Percentiles rank a stretch among this genome's conserved stretches.
phyloP scores from a whole-genome alignment of 2,113 vertebrate genomes.

The Tychaedon coryphoeus region DNA sequence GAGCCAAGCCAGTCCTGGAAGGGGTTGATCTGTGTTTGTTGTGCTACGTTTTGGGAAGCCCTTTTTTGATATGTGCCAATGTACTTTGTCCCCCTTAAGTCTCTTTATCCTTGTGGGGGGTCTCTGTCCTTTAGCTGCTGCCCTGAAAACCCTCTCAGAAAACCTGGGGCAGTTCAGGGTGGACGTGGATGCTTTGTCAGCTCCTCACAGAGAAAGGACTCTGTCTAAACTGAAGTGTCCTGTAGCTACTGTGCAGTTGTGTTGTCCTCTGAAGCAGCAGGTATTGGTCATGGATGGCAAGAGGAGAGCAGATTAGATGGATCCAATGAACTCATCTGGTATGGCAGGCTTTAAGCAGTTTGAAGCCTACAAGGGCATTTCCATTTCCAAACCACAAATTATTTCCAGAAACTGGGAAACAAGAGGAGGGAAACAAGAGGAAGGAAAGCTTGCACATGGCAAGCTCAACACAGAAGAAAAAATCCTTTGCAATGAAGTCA shows the following conservation, averaged over 20 bases:
- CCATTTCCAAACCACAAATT: slow-evolving; percentile 74
- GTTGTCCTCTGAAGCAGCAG: slow-evolving; percentile 18
- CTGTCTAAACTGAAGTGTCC: not conserved
- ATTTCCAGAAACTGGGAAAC: slow-evolving; percentile 72
- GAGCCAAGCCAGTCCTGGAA: slow-evolving; percentile 61
- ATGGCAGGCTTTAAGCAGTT: slow-evolving; percentile 57
- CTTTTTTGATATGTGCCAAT: slow-evolving; percentile 1
- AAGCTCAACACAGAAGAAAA: slow-evolving; percentile 53
- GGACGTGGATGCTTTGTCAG: not conserved
- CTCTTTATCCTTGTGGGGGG: not conserved
- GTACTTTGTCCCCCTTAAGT: slow-evolving; percentile 23
- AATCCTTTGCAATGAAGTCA: slow-evolving; percentile 70
- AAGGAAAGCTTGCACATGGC: slow-evolving; percentile 65
- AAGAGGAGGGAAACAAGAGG: slow-evolving; percentile 67
- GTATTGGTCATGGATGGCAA: slow-evolving; percentile 21
- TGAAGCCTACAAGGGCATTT: slow-evolving; percentile 62
- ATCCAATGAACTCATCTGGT: slow-evolving; percentile 52
- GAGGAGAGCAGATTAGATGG: slow-evolving; percentile 27
- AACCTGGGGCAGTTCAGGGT: not conserved
- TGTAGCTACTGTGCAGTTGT: not conserved
- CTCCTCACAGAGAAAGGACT: not conserved
- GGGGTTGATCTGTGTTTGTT: slow-evolving; percentile 38
- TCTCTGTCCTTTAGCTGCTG: slow-evolving; percentile 3
- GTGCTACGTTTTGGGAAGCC: slow-evolving; percentile 35
- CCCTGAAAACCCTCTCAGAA: not conserved